These are phyloP conservation scores for Clarias laeviceps DNA, from an alignment of 2,797 vertebrate genomes.

Conservation along the genomic window DNA sequence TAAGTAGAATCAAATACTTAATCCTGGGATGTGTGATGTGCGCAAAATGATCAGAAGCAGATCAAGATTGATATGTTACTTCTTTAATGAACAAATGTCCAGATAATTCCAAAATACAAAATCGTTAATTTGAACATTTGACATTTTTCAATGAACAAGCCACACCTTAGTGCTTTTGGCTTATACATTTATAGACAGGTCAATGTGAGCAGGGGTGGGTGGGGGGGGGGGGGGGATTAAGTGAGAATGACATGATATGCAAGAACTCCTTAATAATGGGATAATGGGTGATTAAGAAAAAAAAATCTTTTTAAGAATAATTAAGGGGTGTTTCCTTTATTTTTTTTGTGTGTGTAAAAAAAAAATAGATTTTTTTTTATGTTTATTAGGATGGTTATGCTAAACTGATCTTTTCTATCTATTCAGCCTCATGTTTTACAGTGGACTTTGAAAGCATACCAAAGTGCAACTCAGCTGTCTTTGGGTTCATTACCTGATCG, in stretches of 20 bases:
- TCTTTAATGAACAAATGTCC: conserved; percentile 32
- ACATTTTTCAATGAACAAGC: conserved; percentile 79
- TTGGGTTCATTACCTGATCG: conserved; percentile 13
- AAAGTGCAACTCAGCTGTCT: conserved; percentile 15
- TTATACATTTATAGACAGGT: conserved; percentile 21
- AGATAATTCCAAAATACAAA: conserved; percentile 77
- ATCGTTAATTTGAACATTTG: conserved; percentile 88
- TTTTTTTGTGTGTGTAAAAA: neutral
- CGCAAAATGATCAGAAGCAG: neutral
- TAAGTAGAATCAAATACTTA: neutral
- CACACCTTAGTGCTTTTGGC: conserved; percentile 77
- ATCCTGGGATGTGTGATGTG: neutral
- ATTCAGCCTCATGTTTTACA: neutral
- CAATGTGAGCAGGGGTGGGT: neutral
- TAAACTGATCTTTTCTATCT: neutral
- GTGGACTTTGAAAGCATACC: neutral
- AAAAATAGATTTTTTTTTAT: no score
- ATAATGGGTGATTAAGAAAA: neutral
- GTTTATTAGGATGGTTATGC: neutral
- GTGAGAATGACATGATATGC: conserved; percentile 1
- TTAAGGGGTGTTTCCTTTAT: no score
- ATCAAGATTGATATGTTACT: neutral
- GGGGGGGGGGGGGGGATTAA: neutral
- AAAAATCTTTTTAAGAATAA: no score
- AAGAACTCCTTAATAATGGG: conserved; percentile 1